These are phyloP conservation scores for Eulemur rufifrons DNA, from an alignment of 2,113 vertebrate species.

Conservation along the genomic window DNA sequence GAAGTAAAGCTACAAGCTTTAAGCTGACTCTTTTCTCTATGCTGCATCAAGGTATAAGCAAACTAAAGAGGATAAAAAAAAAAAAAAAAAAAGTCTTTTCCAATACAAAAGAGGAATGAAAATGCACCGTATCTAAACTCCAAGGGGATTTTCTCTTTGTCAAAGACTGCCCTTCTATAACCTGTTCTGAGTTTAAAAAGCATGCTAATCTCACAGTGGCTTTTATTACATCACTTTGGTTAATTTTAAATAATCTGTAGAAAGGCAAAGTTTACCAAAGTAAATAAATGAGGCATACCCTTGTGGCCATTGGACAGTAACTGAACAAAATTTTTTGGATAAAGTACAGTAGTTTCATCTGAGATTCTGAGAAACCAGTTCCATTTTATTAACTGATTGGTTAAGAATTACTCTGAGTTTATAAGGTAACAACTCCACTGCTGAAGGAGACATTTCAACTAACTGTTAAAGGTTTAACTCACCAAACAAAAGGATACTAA, in stretches of 20 bases:
- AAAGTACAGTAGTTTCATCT: not conserved
- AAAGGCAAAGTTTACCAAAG: not conserved
- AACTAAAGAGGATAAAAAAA: not conserved
- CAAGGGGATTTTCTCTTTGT: conserved; percentile 3
- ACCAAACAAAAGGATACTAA: not conserved
- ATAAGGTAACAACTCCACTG: not conserved
- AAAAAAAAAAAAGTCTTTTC: not conserved
- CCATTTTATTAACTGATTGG: not conserved
- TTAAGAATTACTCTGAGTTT: not conserved
- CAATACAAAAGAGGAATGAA: not conserved
- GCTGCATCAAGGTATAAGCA: not conserved
- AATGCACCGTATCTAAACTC: not conserved
- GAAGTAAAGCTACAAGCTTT: not conserved
- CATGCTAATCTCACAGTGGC: not conserved
- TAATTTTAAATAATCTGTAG: conserved; percentile 6
- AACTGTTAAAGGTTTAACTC: conserved; percentile 12
- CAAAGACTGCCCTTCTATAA: not conserved
- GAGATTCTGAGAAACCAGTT: not conserved
- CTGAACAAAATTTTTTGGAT: not conserved
- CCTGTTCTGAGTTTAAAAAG: not conserved
- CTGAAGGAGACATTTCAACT: not conserved
- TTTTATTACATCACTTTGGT: not conserved
- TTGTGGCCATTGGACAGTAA: not conserved
- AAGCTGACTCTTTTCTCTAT: not conserved
- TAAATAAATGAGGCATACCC: not conserved